A percentile compares a stretch with the other conserved stretches of the same genome.
Evolutionary conservation across 2,888 invertebrate genomes (phyloP).

Genomic region (Penaeus monodon): DNA sequence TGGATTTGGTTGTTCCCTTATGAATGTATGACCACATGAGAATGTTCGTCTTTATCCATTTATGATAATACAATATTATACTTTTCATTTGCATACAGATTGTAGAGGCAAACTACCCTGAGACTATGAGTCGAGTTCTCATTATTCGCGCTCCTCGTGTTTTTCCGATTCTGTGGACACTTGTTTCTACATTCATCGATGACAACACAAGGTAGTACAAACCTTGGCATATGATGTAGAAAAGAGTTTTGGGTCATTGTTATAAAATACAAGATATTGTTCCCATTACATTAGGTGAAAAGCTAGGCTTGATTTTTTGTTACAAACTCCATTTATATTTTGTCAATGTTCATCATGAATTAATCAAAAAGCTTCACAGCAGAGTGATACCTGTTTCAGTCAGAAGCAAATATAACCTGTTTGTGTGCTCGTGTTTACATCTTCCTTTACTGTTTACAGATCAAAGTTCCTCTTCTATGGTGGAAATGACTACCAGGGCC

Average conservation of each 20-base stretch:
- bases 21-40: background rate
- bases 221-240: too few relatives aligned
- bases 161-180: conserved; percentile 95
- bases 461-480: conserved; percentile 93
- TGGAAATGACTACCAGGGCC: conserved; percentile 85
- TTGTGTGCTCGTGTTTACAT: conserved; percentile 12
- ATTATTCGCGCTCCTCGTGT: conserved; percentile 93
- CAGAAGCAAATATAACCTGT: background rate
- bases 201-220: conserved; percentile 60
- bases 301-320: too few relatives aligned
- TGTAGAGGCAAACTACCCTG: conserved; percentile 94
- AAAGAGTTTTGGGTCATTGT: too few relatives aligned
- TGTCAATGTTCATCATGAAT: too few relatives aligned
- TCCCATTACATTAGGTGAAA: too few relatives aligned
- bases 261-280: too few relatives aligned
- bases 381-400: background rate
- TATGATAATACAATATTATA: background rate
- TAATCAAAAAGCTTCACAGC: background rate
- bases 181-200: conserved; percentile 90
- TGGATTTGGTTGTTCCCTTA: background rate
- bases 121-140: conserved; percentile 87
- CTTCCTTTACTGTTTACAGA: conserved; percentile 72
- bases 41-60: background rate
- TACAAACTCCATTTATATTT: too few relatives aligned
- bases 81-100: conserved; percentile 73